These are phyloP conservation scores for Pholis gunnellus DNA, from an alignment of 2,113 vertebrate species.

Conservation along the genomic window DNA sequence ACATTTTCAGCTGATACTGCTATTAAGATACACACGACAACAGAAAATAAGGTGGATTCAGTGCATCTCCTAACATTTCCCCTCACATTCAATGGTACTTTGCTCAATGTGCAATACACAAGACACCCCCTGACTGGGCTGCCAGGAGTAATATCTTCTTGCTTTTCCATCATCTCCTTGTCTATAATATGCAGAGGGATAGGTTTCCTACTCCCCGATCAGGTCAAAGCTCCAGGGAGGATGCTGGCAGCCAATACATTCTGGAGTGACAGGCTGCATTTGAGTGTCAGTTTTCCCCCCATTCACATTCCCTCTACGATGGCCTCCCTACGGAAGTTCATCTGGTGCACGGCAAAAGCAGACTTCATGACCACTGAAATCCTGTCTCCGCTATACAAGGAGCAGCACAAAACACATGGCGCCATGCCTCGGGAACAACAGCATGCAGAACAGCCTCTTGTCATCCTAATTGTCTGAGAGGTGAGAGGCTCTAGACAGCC, in stretches of 20 bases:
- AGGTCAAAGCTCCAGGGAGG: conserved; percentile 28
- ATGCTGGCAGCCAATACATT: conserved; percentile 7
- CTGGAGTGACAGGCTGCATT: conserved; percentile 1
- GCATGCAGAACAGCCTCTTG: not conserved
- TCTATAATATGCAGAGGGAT: conserved; percentile 33
- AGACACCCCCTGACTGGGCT: not conserved
- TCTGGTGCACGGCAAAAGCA: not conserved
- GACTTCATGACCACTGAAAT: conserved; percentile 9
- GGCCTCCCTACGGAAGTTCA: not conserved
- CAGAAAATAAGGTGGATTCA: not conserved
- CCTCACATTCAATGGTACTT: not conserved
- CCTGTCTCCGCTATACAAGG: not conserved
- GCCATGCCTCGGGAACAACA: not conserved
- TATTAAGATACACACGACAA: not conserved
- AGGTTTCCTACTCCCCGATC: conserved; percentile 8
- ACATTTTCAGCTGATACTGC: not conserved
- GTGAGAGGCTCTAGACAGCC: not conserved
- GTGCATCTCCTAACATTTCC: not conserved
- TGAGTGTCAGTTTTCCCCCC: conserved; percentile 6
- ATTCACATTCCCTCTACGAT: conserved; percentile 1
- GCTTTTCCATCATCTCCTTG: conserved; percentile 21
- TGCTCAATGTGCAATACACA: not conserved
- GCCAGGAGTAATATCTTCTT: conserved; percentile 4
- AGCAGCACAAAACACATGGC: not conserved
- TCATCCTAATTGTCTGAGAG: conserved; percentile 4